Percentiles rank a stretch among this genome's conserved stretches.
phyloP scores from a whole-genome alignment of 2,888 invertebrate species.

The Phengaris alcon region DNA sequence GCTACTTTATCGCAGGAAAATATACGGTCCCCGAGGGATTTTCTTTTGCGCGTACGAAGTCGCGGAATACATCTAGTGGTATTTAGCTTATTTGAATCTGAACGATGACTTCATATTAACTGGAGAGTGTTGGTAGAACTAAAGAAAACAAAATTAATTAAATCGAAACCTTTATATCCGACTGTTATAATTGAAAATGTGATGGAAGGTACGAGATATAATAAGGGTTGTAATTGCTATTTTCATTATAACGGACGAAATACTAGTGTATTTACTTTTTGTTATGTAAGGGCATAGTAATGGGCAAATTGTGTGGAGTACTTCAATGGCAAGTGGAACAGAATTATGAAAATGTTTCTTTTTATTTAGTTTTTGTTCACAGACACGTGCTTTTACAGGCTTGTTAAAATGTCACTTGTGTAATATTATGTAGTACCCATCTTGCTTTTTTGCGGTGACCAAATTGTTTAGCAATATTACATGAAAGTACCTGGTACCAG shows the following conservation, averaged over 20 bases:
- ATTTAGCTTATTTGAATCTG: no score
- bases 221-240: conserved; percentile 28
- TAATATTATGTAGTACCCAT: background rate
- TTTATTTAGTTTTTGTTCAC: background rate
- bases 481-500: no score
- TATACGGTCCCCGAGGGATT: no score
- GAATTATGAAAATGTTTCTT: no score
- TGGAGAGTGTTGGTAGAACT: background rate
- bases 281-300: conserved; percentile 3
- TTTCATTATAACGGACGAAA: conserved; percentile 14
- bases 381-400: background rate
- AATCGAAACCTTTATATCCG: conserved; percentile 55
- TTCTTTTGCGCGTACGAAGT: no score
- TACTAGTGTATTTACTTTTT: conserved; percentile 1
- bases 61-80: no score
- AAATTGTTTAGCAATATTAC: no score
- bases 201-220: conserved; percentile 27
- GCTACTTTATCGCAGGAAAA: no score
- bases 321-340: conserved; percentile 5
- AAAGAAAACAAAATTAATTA: conserved; percentile 47
- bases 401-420: background rate
- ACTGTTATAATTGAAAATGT: conserved; percentile 44
- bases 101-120: background rate
- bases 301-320: conserved; percentile 17
- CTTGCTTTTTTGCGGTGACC: no score